phyloP scores from a whole-genome alignment of 2,888 invertebrate genomes.

The Orthosia incerta region DNA sequence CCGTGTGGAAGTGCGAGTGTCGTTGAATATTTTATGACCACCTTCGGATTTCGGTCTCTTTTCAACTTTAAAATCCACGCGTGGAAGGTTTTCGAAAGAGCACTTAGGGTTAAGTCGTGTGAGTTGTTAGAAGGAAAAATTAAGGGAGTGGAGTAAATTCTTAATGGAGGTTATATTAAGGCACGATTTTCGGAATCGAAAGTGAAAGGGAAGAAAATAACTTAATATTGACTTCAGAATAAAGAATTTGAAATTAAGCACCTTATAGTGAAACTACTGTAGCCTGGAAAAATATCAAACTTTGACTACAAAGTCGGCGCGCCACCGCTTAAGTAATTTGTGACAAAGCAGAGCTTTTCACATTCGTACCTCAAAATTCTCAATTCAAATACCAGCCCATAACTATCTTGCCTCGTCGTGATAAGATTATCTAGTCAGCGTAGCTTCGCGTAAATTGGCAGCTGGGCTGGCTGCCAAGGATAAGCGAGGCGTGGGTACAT shows the following conservation, averaged over 20 bases:
- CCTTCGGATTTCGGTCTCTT: constrained; percentile 2
- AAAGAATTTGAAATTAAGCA: too few relatives aligned
- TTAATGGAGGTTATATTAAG: neutral
- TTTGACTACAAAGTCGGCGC: too few relatives aligned
- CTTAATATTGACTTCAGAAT: too few relatives aligned
- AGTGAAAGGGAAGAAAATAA: neutral
- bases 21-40: constrained; percentile 52
- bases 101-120: constrained; percentile 21
- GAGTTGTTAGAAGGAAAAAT: neutral
- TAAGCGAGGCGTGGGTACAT: neutral
- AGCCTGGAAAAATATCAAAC: too few relatives aligned
- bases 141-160: neutral
- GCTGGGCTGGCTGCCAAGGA: constrained; percentile 12
- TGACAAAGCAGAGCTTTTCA: too few relatives aligned
- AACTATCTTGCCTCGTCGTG: neutral
- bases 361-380: too few relatives aligned
- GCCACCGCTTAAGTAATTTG: too few relatives aligned
- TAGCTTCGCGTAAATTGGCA: neutral
- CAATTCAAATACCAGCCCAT: too few relatives aligned
- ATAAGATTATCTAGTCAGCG: constrained; percentile 3
- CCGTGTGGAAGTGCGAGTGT: constrained; percentile 26
- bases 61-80: constrained; percentile 39
- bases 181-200: neutral
- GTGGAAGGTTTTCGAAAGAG: constrained; percentile 29
- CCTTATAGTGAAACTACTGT: too few relatives aligned